A percentile compares a stretch with the other conserved stretches of the same genome.
Evolutionary conservation across 2,888 invertebrate genomes (phyloP).

Genomic region (Leptinotarsa tumamoca): DNA sequence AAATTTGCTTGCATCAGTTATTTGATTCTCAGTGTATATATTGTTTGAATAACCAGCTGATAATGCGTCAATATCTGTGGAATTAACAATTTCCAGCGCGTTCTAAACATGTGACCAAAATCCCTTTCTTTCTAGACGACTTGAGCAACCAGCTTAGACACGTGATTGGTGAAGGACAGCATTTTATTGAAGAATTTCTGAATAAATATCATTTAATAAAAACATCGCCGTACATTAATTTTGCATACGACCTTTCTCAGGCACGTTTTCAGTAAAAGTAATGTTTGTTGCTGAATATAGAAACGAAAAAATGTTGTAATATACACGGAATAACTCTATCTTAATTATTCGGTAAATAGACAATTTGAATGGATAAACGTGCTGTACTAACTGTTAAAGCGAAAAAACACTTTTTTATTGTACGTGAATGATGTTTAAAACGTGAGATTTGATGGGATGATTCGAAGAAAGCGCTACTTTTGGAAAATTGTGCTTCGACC

Average conservation of each 20-base stretch:
- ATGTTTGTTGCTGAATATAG: constrained; percentile 26
- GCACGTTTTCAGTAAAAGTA: constrained; percentile 46
- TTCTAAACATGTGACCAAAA: constrained; percentile 6
- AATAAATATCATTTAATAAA: constrained; percentile 35
- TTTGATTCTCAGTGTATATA: not conserved
- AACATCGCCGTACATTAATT: constrained; percentile 45
- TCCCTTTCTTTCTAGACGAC: constrained; percentile 19
- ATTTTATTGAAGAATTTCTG: constrained; percentile 35
- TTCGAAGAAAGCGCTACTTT: not conserved
- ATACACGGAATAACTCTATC: constrained; percentile 29
- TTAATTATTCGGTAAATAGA: constrained; percentile 21
- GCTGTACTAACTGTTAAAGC: not conserved
- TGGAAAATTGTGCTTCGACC: no score
- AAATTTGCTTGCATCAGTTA: no score
- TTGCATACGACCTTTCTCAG: constrained; percentile 46
- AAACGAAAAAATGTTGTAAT: constrained; percentile 19
- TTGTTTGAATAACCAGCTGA: not conserved
- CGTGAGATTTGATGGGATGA: not conserved
- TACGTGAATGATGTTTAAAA: not conserved
- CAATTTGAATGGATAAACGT: constrained; percentile 19
- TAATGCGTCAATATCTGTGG: not conserved
- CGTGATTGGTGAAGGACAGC: constrained; percentile 41
- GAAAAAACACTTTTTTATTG: not conserved
- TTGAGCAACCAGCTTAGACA: constrained; percentile 28
- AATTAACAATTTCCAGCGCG: constrained; percentile 1